These are phyloP conservation scores for Magallana nippona DNA, from an alignment of 2,888 invertebrate species.

Conservation along the genomic window DNA sequence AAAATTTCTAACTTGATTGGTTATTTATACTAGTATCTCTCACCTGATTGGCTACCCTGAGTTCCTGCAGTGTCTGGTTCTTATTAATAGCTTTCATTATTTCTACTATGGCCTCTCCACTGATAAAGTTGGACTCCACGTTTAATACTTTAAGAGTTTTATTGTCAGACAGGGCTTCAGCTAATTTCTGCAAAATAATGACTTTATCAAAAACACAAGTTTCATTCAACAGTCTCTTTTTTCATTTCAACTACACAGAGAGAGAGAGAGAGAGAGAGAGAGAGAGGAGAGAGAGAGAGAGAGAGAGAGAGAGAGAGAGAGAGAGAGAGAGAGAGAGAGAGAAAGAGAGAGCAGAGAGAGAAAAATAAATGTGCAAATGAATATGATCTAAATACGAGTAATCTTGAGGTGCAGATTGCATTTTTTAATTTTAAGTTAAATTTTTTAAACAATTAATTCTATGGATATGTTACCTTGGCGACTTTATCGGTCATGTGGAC, in stretches of 20 bases:
- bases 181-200: slow-evolving; percentile 68
- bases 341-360: no score
- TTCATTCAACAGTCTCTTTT: no score
- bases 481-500: slow-evolving; percentile 94
- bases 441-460: no score
- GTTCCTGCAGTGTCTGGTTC: slow-evolving; percentile 93
- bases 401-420: no score
- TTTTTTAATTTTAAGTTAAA: no score
- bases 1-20: not conserved
- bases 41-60: slow-evolving; percentile 98
- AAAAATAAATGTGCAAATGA: no score
- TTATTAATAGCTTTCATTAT: slow-evolving; percentile 92
- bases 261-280: no score
- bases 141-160: slow-evolving; percentile 83
- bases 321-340: no score
- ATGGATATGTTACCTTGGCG: slow-evolving; percentile 82
- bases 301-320: no score
- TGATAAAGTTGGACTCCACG: slow-evolving; percentile 98
- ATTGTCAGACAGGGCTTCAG: slow-evolving; percentile 84
- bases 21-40: slow-evolving; percentile 43
- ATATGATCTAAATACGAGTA: no score
- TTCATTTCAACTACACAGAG: no score
- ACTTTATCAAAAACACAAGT: not conserved
- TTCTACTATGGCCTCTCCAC: slow-evolving; percentile 91
- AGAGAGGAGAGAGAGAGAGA: no score